Evolutionary conservation across 1,140 invertebrate genomes (phyloP).

Genomic region (Sycobia sp.): DNA sequence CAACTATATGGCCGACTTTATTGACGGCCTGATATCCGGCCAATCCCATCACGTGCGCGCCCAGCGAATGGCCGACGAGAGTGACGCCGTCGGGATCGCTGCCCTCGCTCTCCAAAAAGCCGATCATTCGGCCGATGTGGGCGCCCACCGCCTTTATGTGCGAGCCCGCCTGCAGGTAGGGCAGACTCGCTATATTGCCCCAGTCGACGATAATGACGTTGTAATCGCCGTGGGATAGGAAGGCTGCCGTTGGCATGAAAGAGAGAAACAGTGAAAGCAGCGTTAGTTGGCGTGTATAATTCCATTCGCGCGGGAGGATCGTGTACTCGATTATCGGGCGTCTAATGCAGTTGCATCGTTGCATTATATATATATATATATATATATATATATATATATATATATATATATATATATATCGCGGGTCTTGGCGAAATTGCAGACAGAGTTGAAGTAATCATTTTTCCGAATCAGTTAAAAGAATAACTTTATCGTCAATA

Average conservation of each 20-base stretch:
- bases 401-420: no score
- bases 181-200: constrained; percentile 22
- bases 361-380: no score
- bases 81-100: constrained; percentile 13
- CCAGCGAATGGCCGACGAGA: constrained; percentile 29
- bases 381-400: no score
- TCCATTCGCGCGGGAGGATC: no score
- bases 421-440: no score
- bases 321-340: not conserved
- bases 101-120: constrained; percentile 25
- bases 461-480: no score
- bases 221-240: constrained; percentile 20
- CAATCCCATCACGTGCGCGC: constrained; percentile 27
- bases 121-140: constrained; percentile 33
- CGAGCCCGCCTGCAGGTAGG: constrained; percentile 1
- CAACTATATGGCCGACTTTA: constrained; percentile 30
- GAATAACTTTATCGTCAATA: no score
- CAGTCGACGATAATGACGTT: constrained; percentile 37
- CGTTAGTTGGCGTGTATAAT: no score
- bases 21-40: constrained; percentile 9
- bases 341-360: no score
- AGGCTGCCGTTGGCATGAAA: no score
- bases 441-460: no score
- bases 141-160: constrained; percentile 18
- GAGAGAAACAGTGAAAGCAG: no score